Conservation (phyloP, 2,113 vertebrate genomes). For the Oreochromis tanganicae region DNA sequence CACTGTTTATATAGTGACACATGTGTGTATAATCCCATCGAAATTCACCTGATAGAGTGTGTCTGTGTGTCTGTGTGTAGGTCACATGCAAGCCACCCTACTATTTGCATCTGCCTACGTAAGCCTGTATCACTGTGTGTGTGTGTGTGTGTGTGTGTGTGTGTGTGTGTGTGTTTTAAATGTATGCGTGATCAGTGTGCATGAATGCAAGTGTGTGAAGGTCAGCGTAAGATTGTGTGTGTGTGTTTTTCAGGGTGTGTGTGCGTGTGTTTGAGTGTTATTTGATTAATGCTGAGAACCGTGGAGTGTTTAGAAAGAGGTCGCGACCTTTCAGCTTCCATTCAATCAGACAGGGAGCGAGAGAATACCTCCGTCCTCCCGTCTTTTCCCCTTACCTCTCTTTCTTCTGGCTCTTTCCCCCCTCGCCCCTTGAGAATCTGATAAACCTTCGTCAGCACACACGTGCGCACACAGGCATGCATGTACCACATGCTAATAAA, state of each 20-base stretch:
- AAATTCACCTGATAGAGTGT: conserved; percentile 40
- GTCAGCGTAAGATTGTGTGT: conserved; percentile 28
- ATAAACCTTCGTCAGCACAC: conserved; percentile 61
- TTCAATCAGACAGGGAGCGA: conserved; percentile 62
- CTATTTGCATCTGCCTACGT: conserved; percentile 44
- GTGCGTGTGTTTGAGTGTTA: conserved; percentile 41
- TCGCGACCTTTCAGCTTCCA: conserved; percentile 68
- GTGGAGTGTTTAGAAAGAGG: conserved; percentile 70
- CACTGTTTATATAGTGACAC: conserved; percentile 42
- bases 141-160: background rate
- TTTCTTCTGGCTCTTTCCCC: conserved; percentile 1
- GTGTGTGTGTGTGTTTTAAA: background rate
- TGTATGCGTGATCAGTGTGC: conserved; percentile 28
- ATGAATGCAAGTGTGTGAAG: conserved; percentile 53
- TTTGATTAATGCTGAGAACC: conserved; percentile 72
- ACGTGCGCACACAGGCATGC: conserved; percentile 19
- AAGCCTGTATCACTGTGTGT: background rate
- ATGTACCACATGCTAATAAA: conserved; percentile 52
- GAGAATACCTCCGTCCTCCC: conserved; percentile 44
- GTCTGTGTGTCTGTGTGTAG: background rate
- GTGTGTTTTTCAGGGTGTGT: background rate
- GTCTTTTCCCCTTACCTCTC: background rate
- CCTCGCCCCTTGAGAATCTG: conserved; percentile 54
- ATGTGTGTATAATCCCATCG: conserved; percentile 34
- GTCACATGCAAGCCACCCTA: background rate